These are phyloP conservation scores for Paedocypris micromegethes DNA, from an alignment of 2,797 vertebrate species.

Conservation along the genomic window DNA sequence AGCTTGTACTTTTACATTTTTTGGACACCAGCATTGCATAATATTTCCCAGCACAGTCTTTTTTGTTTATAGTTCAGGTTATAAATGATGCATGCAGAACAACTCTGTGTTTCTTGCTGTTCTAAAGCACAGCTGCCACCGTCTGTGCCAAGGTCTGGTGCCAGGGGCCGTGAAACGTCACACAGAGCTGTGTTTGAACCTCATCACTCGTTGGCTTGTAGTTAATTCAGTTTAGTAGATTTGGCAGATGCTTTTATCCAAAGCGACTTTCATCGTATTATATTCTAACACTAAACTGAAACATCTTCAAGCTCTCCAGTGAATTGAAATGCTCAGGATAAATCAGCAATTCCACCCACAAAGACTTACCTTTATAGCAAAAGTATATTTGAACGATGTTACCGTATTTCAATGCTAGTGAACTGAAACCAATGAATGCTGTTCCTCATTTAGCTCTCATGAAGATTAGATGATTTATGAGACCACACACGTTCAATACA, in stretches of 20 bases:
- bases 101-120: constrained; percentile 18
- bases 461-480: background rate
- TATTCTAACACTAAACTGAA: too few relatives aligned
- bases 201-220: background rate
- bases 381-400: background rate
- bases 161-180: background rate
- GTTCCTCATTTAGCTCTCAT: constrained; percentile 4
- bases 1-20: background rate
- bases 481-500: background rate
- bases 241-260: background rate
- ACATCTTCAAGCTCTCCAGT: too few relatives aligned
- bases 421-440: constrained; percentile 6
- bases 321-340: too few relatives aligned
- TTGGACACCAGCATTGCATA: background rate
- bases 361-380: too few relatives aligned
- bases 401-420: constrained; percentile 1
- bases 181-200: constrained; percentile 33
- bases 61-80: constrained; percentile 27
- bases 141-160: constrained; percentile 16
- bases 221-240: constrained; percentile 8
- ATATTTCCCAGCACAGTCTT: constrained; percentile 10
- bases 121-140: constrained; percentile 19
- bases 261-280: too few relatives aligned
- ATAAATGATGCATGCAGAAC: constrained; percentile 25
- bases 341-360: too few relatives aligned